Evolutionary conservation across 2,113 vertebrate genomes (phyloP).

Genomic region (Campylomormyrus tamandua): DNA sequence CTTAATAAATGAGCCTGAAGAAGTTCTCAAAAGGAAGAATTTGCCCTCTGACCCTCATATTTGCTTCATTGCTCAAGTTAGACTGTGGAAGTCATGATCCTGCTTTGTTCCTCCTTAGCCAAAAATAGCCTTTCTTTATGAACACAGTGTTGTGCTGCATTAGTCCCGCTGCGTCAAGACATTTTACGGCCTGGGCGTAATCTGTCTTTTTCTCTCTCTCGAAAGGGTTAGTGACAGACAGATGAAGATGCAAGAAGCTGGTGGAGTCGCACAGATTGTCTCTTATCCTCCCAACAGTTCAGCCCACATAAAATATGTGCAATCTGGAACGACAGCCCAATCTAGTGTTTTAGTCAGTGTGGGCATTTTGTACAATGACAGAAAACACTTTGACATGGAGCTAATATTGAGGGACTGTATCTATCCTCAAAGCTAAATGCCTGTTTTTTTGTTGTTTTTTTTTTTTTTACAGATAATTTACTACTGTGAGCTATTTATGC

Average conservation of each 20-base stretch:
- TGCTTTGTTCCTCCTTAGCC: background rate
- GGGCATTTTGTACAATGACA: background rate
- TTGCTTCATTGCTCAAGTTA: background rate
- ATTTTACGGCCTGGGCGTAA: background rate
- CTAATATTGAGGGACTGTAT: background rate
- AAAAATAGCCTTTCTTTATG: background rate
- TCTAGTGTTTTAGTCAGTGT: background rate
- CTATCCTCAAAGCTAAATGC: background rate
- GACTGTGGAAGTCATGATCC: background rate
- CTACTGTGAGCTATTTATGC: background rate
- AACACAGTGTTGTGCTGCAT: background rate
- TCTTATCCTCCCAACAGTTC: slow-evolving; percentile 1
- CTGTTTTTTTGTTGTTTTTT: background rate
- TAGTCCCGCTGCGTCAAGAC: background rate
- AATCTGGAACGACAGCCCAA: background rate
- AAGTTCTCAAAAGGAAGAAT: background rate
- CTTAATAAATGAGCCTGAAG: background rate
- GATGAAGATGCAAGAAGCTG: background rate
- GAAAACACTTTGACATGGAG: background rate
- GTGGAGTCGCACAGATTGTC: background rate
- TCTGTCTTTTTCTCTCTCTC: background rate
- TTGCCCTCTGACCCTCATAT: background rate
- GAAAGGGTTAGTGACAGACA: background rate
- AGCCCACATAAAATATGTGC: slow-evolving; percentile 6
- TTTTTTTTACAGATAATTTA: background rate